Conservation (phyloP, 1,140 invertebrate genomes). For the Acyrthosiphon pisum region DNA sequence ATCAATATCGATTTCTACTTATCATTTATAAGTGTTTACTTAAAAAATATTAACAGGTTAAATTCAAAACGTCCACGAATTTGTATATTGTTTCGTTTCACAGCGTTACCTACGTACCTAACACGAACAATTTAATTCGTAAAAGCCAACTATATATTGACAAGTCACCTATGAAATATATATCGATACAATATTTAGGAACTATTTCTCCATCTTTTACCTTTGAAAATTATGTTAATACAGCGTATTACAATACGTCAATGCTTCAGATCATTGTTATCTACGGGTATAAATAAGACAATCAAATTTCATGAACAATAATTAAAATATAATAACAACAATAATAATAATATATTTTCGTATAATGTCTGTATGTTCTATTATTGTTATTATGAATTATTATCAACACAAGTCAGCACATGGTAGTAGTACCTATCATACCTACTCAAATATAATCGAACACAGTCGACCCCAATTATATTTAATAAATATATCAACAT, state of each 20-base stretch:
- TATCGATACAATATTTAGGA: no score
- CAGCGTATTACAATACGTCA: background rate
- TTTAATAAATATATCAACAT: background rate
- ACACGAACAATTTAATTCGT: background rate
- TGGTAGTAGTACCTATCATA: no score
- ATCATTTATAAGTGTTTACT: background rate
- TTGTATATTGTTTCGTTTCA: background rate
- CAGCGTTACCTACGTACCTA: background rate
- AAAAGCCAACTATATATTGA: background rate
- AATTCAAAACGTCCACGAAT: background rate
- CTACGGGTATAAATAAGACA: no score
- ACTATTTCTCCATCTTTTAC: background rate
- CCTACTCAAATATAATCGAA: background rate
- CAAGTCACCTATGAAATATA: background rate
- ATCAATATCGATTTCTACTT: no score
- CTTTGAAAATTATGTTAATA: background rate
- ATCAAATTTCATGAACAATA: no score
- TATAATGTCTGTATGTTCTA: background rate
- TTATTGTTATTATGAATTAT: no score
- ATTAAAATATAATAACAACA: no score
- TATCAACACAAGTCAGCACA: no score
- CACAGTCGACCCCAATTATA: background rate
- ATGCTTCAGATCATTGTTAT: no score
- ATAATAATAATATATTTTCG: background rate
- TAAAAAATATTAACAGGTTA: background rate